Evolutionary conservation across 2,888 invertebrate genomes (phyloP).

Genomic region (Clanis bilineata): DNA sequence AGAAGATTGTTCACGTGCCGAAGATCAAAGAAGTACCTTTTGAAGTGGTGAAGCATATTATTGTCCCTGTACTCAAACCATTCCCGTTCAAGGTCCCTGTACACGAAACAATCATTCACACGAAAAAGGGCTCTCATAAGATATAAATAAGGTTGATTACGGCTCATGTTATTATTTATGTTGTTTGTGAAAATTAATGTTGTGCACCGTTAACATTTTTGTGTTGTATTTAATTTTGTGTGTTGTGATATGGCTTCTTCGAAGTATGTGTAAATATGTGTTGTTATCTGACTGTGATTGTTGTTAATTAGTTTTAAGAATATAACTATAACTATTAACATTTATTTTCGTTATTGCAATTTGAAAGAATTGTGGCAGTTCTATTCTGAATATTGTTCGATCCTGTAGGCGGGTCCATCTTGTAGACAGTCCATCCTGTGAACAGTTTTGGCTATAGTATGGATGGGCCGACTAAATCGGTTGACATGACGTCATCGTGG

Average conservation of each 20-base stretch:
- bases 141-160: constrained; percentile 37
- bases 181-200: neutral
- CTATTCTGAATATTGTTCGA: too few relatives aligned
- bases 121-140: constrained; percentile 82
- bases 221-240: neutral
- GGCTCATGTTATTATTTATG: neutral
- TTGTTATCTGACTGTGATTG: constrained; percentile 28
- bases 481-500: too few relatives aligned
- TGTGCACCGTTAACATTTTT: neutral
- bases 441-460: too few relatives aligned
- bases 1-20: constrained; percentile 84
- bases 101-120: constrained; percentile 87
- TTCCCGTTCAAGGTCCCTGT: constrained; percentile 87
- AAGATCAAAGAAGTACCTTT: constrained; percentile 87
- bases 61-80: constrained; percentile 86
- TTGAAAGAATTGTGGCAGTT: too few relatives aligned
- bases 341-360: neutral
- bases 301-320: constrained; percentile 46
- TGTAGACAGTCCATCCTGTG: too few relatives aligned
- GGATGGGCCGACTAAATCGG: too few relatives aligned
- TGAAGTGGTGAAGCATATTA: constrained; percentile 85
- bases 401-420: too few relatives aligned
- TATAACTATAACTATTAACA: constrained; percentile 29
- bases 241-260: too few relatives aligned
- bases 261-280: neutral